Evolutionary conservation across 1,140 invertebrate genomes (phyloP).

Genomic region (Aphelenchoides fujianensis): DNA sequence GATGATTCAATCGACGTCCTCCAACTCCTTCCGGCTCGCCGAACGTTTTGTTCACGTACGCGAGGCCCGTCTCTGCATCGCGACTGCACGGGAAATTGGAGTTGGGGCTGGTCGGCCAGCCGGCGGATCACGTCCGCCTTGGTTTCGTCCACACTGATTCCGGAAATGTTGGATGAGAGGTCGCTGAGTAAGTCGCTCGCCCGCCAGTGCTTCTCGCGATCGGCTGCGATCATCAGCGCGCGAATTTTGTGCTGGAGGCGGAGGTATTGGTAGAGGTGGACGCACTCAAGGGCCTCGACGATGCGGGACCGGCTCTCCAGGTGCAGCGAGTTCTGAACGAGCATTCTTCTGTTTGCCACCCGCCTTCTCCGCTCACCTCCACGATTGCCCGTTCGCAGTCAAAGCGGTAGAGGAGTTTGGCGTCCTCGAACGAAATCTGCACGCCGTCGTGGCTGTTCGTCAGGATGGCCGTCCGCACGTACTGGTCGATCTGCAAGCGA

Average conservation of each 20-base stretch:
- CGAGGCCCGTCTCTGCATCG: background rate
- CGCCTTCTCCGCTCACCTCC: background rate
- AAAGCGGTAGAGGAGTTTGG: background rate
- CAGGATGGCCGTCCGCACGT: background rate
- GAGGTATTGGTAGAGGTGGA: background rate
- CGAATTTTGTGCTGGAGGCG: background rate
- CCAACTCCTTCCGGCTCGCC: no score
- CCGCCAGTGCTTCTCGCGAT: background rate
- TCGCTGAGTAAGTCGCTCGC: background rate
- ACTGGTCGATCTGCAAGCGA: background rate
- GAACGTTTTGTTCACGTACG: background rate
- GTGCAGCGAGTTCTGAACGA: background rate
- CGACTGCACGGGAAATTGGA: background rate
- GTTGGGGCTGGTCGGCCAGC: background rate
- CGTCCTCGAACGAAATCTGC: background rate
- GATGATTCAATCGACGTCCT: background rate
- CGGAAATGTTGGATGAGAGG: background rate
- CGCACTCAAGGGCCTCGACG: background rate
- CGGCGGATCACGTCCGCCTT: background rate
- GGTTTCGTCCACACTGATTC: background rate
- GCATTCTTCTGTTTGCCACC: background rate
- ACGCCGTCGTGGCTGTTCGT: background rate
- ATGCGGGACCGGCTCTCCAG: background rate
- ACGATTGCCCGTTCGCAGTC: background rate
- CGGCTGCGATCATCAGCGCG: background rate